phyloP scores from a whole-genome alignment of 2,888 invertebrate genomes.

The Spialia ferax region DNA sequence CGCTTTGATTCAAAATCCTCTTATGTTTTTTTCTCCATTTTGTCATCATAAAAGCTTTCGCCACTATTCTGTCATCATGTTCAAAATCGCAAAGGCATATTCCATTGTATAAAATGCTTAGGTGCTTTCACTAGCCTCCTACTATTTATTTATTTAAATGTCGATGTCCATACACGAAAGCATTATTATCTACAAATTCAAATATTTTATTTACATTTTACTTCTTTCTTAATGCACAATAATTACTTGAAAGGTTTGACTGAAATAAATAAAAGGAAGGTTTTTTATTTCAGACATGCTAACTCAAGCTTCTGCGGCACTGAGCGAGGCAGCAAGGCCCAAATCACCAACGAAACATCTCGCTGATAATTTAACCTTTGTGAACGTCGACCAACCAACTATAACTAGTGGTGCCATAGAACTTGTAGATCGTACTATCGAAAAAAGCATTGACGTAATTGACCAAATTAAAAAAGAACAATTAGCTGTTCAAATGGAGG shows the following conservation, averaged over 20 bases:
- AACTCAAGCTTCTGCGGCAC: slow-evolving; percentile 70
- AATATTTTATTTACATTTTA: not conserved
- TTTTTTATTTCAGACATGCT: slow-evolving; percentile 72
- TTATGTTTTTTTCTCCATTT: slow-evolving; percentile 65
- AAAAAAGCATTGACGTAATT: slow-evolving; percentile 75
- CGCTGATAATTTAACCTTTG: slow-evolving; percentile 77
- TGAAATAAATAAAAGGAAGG: not conserved
- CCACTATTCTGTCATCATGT: slow-evolving; percentile 55
- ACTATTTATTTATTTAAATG: slow-evolving; percentile 23
- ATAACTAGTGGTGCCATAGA: slow-evolving; percentile 85
- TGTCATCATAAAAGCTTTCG: slow-evolving; percentile 64
- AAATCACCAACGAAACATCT: slow-evolving; percentile 81
- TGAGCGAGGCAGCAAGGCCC: slow-evolving; percentile 72
- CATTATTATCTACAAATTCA: not conserved
- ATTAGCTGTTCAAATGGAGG: slow-evolving; percentile 76
- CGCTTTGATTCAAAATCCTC: slow-evolving; percentile 81
- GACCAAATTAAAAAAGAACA: slow-evolving; percentile 79
- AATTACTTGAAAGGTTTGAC: not conserved
- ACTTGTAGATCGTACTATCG: slow-evolving; percentile 81
- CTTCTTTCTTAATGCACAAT: not conserved
- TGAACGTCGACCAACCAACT: slow-evolving; percentile 84
- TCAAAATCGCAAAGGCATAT: slow-evolving; percentile 53
- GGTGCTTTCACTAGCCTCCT: slow-evolving; percentile 52
- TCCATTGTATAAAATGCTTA: slow-evolving; percentile 39
- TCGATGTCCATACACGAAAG: slow-evolving; percentile 21